Base-by-base conservation (phyloP, 2,888 invertebrate genomes). In the Mythimna impura region DNA sequence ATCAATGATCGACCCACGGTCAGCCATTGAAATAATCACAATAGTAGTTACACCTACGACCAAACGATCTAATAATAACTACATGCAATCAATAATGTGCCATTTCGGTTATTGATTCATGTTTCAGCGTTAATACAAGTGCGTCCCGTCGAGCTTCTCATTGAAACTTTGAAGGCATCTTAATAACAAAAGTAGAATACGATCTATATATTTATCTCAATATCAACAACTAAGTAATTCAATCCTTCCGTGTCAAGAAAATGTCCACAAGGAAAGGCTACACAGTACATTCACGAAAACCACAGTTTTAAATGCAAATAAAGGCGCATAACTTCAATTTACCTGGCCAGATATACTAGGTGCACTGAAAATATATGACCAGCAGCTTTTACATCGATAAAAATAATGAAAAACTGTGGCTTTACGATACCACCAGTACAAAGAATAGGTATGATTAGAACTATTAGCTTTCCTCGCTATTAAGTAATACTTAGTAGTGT, bases 401-500 rank as follows among this genome's bases (percentile, higher is more conserved):
- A 43, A 50, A 9, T 25, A 50, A 62, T 40, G 7, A 14, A 22
- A 22, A 36, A 60, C 22, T 50, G 17, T 60, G 36, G 8, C 12
- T 22, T 8, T n/a, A 36, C 17, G 17, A n/a, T 22, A n/a, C 14
- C 54, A 60, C 20, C 20, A 55, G 22, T 20, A 12, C 47, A 20
- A 17, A 4, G 7, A 55, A 36, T 3, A 22, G 0, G 7, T 30
- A 20, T 12, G 20, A 25, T 36, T 9, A 17, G 4, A 25, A 50
- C 36, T 4, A 12, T 25, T 9, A 12, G n/a, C 17, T 40, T 34
- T 55, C 20, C 43, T 40, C 14, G 9, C 30, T 17, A n/a, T 58
- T 40, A 30, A 65, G 40, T 62, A 78, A 58, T 14, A 60, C n/a
- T 60, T 36, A 40, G 25, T 34, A 30, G 25, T 72, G 40, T 63